Conservation (phyloP, 2,113 vertebrate genomes). For the Osmerus mordax region DNA sequence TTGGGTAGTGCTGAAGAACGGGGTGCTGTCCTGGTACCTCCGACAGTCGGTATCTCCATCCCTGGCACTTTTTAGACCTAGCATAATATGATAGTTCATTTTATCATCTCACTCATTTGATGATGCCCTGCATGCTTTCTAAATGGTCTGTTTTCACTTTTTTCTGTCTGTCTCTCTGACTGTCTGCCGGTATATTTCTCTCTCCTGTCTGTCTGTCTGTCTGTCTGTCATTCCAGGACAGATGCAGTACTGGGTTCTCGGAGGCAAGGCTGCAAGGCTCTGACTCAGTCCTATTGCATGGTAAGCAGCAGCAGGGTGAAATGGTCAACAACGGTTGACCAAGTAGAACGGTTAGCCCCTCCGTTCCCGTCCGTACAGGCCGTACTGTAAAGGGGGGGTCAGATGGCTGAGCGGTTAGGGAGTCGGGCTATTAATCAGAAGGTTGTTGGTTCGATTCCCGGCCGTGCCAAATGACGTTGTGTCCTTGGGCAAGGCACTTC, state of each 20-base stretch:
- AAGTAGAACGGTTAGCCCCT: too few species aligned
- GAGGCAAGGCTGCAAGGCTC: slow-evolving; percentile 84
- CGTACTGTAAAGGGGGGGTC: too few species aligned
- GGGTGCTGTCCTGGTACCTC: slow-evolving; percentile 87
- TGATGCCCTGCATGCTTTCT: too few species aligned
- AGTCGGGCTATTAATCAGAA: too few species aligned
- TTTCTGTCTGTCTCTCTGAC: slow-evolving; percentile 2
- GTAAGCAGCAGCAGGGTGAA: slow-evolving; percentile 57
- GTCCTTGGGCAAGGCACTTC: too few species aligned
- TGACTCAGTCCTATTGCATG: slow-evolving; percentile 84
- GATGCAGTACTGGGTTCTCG: slow-evolving; percentile 75
- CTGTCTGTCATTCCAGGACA: slow-evolving; percentile 62
- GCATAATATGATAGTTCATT: too few species aligned
- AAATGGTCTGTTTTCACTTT: neutral
- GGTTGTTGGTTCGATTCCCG: too few species aligned
- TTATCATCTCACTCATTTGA: too few species aligned
- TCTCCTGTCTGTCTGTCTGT: neutral
- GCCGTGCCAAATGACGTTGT: too few species aligned
- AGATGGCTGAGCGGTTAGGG: too few species aligned
- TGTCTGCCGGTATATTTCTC: neutral
- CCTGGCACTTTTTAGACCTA: neutral
- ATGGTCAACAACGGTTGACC: too few species aligned
- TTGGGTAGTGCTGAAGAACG: slow-evolving; percentile 88
- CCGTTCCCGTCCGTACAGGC: too few species aligned
- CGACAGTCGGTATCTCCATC: slow-evolving; percentile 79